phyloP scores from a whole-genome alignment of 2,113 vertebrate species.

The Empidonax alnorum region DNA sequence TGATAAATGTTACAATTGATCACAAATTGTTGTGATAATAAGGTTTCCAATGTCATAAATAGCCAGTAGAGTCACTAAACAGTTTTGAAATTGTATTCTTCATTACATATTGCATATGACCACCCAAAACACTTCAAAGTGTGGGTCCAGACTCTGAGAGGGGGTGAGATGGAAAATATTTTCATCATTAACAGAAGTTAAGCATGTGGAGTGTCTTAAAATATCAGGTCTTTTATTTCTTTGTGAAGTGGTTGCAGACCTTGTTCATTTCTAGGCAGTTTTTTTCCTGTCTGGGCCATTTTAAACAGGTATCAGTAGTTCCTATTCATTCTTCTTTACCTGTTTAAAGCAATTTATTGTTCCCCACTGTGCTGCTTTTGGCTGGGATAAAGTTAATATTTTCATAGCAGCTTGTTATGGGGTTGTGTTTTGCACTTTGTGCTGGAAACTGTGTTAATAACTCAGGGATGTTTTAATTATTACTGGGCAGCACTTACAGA shows the following conservation, averaged over 20 bases:
- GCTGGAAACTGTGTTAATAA: neutral
- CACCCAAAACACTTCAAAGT: neutral
- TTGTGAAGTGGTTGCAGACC: neutral
- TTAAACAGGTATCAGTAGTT: neutral
- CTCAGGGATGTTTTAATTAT: neutral
- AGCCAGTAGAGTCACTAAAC: neutral
- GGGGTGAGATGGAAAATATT: neutral
- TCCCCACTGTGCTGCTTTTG: neutral
- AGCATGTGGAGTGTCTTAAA: neutral
- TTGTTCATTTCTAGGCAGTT: neutral
- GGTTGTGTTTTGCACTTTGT: neutral
- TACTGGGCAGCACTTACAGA: neutral
- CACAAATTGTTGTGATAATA: neutral
- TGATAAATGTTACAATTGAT: neutral
- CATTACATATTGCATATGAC: neutral
- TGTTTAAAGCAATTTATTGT: neutral
- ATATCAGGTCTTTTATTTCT: neutral
- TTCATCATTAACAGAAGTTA: neutral
- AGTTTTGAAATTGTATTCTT: neutral
- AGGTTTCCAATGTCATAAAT: neutral
- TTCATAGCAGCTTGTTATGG: neutral
- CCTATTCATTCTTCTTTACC: neutral
- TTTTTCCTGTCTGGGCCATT: neutral
- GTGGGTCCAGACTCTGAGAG: neutral
- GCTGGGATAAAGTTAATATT: neutral